Conservation (phyloP, 2,113 vertebrate species). For the Cromileptes altivelis region DNA sequence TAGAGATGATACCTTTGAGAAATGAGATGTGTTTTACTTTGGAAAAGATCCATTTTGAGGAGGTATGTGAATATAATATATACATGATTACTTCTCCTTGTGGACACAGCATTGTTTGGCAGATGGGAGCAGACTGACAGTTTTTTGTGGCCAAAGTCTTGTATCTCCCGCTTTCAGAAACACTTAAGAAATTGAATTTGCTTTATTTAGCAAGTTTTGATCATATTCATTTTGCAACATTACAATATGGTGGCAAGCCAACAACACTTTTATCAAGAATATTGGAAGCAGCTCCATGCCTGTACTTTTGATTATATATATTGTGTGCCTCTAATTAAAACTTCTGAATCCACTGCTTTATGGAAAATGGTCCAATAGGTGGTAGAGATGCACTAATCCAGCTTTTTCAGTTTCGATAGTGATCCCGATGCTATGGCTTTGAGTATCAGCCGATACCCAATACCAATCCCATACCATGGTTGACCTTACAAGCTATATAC, state of each 20-base stretch:
- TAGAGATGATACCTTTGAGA: not conserved
- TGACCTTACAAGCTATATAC: too few species aligned
- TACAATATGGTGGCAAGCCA: not conserved
- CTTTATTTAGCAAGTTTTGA: not conserved
- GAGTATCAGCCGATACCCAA: too few species aligned
- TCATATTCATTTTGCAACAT: not conserved
- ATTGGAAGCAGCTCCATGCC: not conserved
- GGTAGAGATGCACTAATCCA: too few species aligned
- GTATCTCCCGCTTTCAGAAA: not conserved
- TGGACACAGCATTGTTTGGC: not conserved
- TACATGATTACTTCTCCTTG: not conserved
- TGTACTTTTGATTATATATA: not conserved
- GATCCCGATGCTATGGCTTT: too few species aligned
- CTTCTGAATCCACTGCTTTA: not conserved
- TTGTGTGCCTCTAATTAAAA: not conserved
- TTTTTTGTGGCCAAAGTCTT: slow-evolving; percentile 1
- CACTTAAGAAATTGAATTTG: not conserved
- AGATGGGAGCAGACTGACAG: slow-evolving; percentile 1
- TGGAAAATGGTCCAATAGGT: not conserved
- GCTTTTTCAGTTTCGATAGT: too few species aligned
- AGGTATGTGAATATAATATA: not conserved
- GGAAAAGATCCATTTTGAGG: not conserved
- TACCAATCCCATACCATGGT: too few species aligned
- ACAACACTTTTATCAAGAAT: not conserved
- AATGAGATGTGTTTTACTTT: not conserved